Conservation (phyloP, 2,888 invertebrate species). For the Drosophila phalerata region DNA sequence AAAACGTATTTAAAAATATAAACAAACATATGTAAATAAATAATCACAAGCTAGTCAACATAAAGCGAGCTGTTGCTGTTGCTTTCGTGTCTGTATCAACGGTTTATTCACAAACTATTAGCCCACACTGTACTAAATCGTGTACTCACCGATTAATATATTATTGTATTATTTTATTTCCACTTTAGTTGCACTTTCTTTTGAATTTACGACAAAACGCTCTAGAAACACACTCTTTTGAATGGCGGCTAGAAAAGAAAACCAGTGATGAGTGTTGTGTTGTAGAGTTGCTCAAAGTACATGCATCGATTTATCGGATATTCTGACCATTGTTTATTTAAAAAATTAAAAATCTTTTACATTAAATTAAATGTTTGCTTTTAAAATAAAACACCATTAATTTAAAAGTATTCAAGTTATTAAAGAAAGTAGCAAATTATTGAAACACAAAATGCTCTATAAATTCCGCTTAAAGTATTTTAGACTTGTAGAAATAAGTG, state of each 20-base stretch:
- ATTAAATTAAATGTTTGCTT: background rate
- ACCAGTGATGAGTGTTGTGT: constrained; percentile 52
- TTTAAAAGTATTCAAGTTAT: background rate
- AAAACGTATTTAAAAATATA: background rate
- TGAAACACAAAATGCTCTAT: no score
- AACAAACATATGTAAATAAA: constrained; percentile 49
- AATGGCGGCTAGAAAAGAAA: constrained; percentile 71
- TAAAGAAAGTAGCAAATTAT: no score
- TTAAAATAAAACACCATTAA: background rate
- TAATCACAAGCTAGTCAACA: constrained; percentile 59
- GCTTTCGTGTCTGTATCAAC: constrained; percentile 18
- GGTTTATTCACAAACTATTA: constrained; percentile 11
- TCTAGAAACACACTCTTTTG: constrained; percentile 70
- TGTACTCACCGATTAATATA: constrained; percentile 58
- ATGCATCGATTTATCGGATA: constrained; percentile 35
- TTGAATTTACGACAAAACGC: constrained; percentile 56
- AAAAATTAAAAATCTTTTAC: background rate
- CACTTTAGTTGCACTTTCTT: constrained; percentile 42
- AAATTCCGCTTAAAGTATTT: background rate
- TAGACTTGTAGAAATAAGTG: background rate
- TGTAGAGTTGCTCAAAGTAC: constrained; percentile 41
- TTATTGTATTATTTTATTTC: constrained; percentile 24
- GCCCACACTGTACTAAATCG: background rate
- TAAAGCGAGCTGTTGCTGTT: constrained; percentile 37
- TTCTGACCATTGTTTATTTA: background rate